Evolutionary conservation across 2,888 invertebrate genomes (phyloP), one percentile per base, ranked within the genome.

Genomic region (Drosophila quasianomalipes): DNA sequence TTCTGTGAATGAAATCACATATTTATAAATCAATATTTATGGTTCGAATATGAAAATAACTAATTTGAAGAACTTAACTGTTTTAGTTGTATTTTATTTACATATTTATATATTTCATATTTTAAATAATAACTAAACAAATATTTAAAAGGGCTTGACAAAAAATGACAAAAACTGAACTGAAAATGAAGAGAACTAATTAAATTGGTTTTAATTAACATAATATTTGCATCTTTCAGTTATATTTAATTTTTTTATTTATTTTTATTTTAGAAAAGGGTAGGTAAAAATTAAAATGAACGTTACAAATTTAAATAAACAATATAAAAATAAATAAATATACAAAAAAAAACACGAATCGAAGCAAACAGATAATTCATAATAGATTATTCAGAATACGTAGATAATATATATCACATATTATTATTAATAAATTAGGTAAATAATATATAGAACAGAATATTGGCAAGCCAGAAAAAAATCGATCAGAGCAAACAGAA

Each of bases 1-100:
- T 76, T 92, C 93, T 93, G 60, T n/a, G 4, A 61, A 73, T 70
- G 53, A 39, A 41, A 47, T 47, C 44, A 19, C 22, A 55, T n/a
- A 10, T 19, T 51, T 44, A 37, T 14, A 19, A 33, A 67, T 33
- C 41, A 52, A n/a, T 35, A 44, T n/a, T 55, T 49, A 30, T 12
- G 41, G 7, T n/a, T 52, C n/a, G n/a, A n/a, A 52, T 12, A 2
- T 30, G 6, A 52, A n/a, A 30, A 6, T n/a, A 52, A 51, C 28
- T 52, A 30, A 28, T n/a, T 19, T 26, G 7, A 5, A 5, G 5
- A 22, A 2, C 12, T 44, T 44, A 5, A 22, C 41, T 12, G n/a
- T 41, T 10, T 41, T n/a, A 10, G 6, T 37, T 37, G 16, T 37
- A 41, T 41, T n/a, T 41, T 41, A 41, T 10, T 41, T 41, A 37